Base-by-base conservation (phyloP, 2,797 vertebrate species). In the Acrocephalus scirpaceus region DNA sequence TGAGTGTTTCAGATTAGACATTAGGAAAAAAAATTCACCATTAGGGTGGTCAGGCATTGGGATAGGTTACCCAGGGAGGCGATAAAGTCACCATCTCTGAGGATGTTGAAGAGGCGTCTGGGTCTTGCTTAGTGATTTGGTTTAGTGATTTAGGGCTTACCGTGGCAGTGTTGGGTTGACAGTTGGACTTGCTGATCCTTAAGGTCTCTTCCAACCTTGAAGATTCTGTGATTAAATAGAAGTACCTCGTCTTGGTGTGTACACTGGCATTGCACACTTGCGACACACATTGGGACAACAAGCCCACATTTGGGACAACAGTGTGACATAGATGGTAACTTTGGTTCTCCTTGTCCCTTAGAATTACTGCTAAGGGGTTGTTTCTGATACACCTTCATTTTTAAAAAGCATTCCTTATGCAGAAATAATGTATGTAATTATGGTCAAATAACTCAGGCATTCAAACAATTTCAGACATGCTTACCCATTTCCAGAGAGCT, bases 281-380 rank as follows among this genome's bases (percentile, higher is more conserved):
- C 10, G 38, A 38, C 38, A 38, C 38, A 38, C 38, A 38, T 38
- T 38, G 38, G 21, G 47, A 34, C 47, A 72, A 7, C 5, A 20
- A 54, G 27, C 19, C 53, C 4, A 2, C 40, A 18, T 78, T 73
- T 58, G 32, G 26, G 32, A 32, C 32, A 29, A 2, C 38, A 27
- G 16, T 29, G 3, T 38, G 27, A 23, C 20, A 5, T 1, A 1
- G 42, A 16, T 16, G 2, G 79, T 1, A 2, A 23, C 38, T 86
- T 85, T 0, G 0, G 8, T 57, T 64, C 29, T 71, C 32, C 18
- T 77, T 48, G 23, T 54, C 79, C 50, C 8, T 32, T 76, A 53
- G 30, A 58, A 21, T 18, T 66, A 21, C 13, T 65, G 4, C 30
- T 38, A 3, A 60, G 4, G 5, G n/a, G 12, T 67, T 3, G 1